Conservation (phyloP, 2,797 vertebrate species). For the Channa striata region DNA sequence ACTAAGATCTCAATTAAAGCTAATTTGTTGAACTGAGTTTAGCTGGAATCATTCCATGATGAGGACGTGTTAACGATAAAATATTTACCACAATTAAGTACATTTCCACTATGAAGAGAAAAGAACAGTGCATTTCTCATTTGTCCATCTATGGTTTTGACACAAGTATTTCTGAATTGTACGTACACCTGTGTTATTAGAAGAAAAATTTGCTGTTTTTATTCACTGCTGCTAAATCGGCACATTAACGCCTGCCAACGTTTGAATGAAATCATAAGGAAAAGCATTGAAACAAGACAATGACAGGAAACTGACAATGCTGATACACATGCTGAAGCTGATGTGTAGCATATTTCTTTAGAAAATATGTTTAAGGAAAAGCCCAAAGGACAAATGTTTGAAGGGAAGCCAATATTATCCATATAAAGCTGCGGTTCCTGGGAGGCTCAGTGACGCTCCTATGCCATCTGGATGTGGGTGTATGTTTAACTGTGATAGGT, state of each 20-base stretch:
- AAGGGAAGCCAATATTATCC: neutral
- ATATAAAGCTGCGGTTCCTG: conserved; percentile 28
- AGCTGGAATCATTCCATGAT: conserved; percentile 1
- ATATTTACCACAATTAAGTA: neutral
- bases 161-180: neutral
- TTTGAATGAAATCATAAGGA: conserved; percentile 23
- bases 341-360: neutral
- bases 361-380: neutral
- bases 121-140: neutral
- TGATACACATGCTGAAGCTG: neutral
- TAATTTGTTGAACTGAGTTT: neutral
- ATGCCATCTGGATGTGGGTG: conserved; percentile 30
- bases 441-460: conserved; percentile 13
- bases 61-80: neutral
- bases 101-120: neutral
- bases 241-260: neutral
- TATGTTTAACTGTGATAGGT: conserved; percentile 35
- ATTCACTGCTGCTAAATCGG: conserved; percentile 12
- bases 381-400: neutral
- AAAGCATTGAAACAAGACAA: conserved; percentile 44
- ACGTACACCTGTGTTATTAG: neutral
- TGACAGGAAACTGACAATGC: conserved; percentile 35
- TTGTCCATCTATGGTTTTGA: no score
- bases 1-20: conserved; percentile 2
- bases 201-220: neutral